These are phyloP conservation scores for Oryctolagus cuniculus DNA, from an alignment of 2,113 vertebrate species.

Conservation along the genomic window DNA sequence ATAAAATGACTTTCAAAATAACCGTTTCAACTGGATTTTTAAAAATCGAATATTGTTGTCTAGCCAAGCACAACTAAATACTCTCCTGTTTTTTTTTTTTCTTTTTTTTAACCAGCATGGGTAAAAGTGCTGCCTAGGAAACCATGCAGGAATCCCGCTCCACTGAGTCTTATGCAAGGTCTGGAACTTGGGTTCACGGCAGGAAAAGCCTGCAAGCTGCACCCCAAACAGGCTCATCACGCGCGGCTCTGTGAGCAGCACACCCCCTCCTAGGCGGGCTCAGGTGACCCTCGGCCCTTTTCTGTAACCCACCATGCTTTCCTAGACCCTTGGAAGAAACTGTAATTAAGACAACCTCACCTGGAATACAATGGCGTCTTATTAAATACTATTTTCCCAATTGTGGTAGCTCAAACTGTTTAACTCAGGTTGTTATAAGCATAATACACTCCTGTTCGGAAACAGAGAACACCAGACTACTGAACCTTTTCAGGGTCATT, in stretches of 20 bases:
- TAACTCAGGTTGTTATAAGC: constrained; percentile 88
- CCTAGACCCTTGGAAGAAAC: constrained; percentile 11
- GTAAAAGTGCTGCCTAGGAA: constrained; percentile 70
- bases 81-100: constrained; percentile 37
- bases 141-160: constrained; percentile 62
- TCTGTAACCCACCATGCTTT: constrained; percentile 9
- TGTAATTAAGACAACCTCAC: constrained; percentile 66
- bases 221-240: constrained; percentile 58
- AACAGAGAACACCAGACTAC: constrained; percentile 89
- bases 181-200: constrained; percentile 60
- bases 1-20: constrained; percentile 80
- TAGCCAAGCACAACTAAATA: constrained; percentile 75
- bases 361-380: constrained; percentile 80
- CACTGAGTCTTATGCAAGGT: constrained; percentile 49
- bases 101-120: constrained; percentile 5
- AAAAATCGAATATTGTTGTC: constrained; percentile 72
- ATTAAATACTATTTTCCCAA: constrained; percentile 83
- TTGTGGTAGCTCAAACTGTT: constrained; percentile 84
- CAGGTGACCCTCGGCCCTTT: constrained; percentile 58
- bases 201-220: constrained; percentile 73
- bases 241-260: constrained; percentile 23
- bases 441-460: constrained; percentile 89
- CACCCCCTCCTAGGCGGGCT: neutral
- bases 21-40: constrained; percentile 70
- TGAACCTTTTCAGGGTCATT: constrained; percentile 93